These are phyloP conservation scores for Cotesia typhae DNA, from an alignment of 1,140 invertebrate species.

Conservation along the genomic window DNA sequence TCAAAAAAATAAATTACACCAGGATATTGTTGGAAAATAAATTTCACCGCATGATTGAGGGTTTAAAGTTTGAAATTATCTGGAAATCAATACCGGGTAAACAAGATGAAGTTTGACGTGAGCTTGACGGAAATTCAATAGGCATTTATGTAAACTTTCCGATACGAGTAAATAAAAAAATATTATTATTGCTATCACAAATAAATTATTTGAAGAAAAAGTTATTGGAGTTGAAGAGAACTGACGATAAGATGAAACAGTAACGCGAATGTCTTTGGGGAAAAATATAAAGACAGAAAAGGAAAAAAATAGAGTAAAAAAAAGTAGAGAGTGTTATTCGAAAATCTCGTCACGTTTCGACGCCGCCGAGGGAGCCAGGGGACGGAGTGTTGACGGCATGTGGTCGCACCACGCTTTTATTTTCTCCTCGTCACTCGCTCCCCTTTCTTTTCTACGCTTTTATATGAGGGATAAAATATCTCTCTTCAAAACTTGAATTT, in stretches of 20 bases:
- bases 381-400: constrained; percentile 53
- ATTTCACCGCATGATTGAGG: too few relatives aligned
- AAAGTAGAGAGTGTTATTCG: constrained; percentile 41
- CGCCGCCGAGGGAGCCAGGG: constrained; percentile 39
- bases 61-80: too few relatives aligned
- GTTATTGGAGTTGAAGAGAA: not conserved
- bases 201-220: not conserved
- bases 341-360: constrained; percentile 55
- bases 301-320: constrained; percentile 19
- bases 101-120: too few relatives aligned
- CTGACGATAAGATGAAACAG: not conserved
- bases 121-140: too few relatives aligned
- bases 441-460: constrained; percentile 27
- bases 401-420: constrained; percentile 47
- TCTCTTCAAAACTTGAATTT: constrained; percentile 14
- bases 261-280: not conserved
- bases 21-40: too few relatives aligned
- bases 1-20: too few relatives aligned
- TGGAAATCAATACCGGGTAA: too few relatives aligned
- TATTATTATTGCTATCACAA: too few relatives aligned
- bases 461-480: constrained; percentile 26
- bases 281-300: constrained; percentile 29
- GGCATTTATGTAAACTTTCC: too few relatives aligned
- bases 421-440: constrained; percentile 31
- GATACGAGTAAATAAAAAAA: too few relatives aligned